Base-by-base conservation (phyloP, 2,797 vertebrate species). In the Lates japonicus region DNA sequence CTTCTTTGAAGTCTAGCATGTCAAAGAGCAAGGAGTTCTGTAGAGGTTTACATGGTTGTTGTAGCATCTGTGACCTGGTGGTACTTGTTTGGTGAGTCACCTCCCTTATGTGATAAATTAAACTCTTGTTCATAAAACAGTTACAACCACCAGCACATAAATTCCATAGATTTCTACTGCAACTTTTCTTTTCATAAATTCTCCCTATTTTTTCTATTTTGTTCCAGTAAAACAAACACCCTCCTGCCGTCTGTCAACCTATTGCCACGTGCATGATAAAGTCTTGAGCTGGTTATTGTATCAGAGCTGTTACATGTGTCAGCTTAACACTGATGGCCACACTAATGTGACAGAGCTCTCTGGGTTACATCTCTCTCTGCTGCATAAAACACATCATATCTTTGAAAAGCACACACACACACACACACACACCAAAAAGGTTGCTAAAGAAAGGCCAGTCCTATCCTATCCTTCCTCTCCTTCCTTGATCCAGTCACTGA, bases 311-410 rank as follows among this genome's bases (percentile, higher is more conserved):
- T 85, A 16, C 54, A 62, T 70, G 59, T 76, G 91, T 92, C 90
- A 87, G 82, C 89, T 90, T 89, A 89, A 86, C 84, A 66, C 66
- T 91, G 89, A 90, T 59, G 80, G 70, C 69, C 82, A 82, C 77
- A 46, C 78, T 92, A 91, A 91, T 92, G 80, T 89, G 90, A 87
- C 90, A 86, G 83, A 81, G 77, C 86, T 83, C 81, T 80, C 83
- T 16, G 74, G 71, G 83, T 88, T 86, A 89, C 90, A 83, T 90
- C 88, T 88, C 68, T 85, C 63, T 88, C 78, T 81, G 51, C 60
- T 84, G 80, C 66, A 62, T 83, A 37, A 37, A 37, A 37, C 7
- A 37, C 7, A 84, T 87, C 85, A 80, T 69, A 69, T 71, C 57
- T 67, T 37, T n/a, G 19, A 20, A 29, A 64, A 48, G 71, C 55